phyloP scores from a whole-genome alignment of 1,140 invertebrate species.

The Acyrthosiphon pisum region DNA sequence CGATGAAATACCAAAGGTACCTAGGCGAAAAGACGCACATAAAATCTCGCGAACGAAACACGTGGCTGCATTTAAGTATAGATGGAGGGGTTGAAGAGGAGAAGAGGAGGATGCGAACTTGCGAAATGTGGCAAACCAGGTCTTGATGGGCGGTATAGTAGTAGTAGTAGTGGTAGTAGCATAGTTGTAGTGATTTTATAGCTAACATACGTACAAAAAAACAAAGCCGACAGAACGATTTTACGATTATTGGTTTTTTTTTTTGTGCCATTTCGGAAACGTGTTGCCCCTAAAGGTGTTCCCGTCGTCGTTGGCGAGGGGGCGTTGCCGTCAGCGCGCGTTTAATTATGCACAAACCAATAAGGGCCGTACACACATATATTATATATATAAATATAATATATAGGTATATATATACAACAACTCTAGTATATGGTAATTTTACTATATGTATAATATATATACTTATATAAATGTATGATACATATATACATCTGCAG shows the following conservation, averaged over 20 bases:
- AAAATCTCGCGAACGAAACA: not conserved
- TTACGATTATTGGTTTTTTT: not conserved
- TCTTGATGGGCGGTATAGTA: not conserved
- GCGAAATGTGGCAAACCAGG: not conserved
- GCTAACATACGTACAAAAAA: not conserved
- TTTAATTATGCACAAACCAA: slow-evolving; percentile 2
- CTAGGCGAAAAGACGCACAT: not conserved
- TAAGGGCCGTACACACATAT: not conserved
- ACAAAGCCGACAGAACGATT: not conserved
- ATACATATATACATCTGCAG: not conserved
- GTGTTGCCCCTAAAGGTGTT: slow-evolving; percentile 42
- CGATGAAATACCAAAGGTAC: not conserved
- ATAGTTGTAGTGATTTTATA: not conserved
- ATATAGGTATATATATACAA: not conserved
- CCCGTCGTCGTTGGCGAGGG: not conserved
- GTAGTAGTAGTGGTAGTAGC: not conserved
- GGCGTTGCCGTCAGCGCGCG: not conserved
- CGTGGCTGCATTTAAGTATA: not conserved
- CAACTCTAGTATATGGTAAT: not conserved
- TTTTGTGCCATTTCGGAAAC: not conserved
- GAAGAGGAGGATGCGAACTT: not conserved
- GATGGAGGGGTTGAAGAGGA: not conserved
- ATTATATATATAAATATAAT: not conserved
- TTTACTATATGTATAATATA: not conserved
- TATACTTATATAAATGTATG: not conserved